Conservation (phyloP, 2,113 vertebrate species). For the Ciconia stormi region DNA sequence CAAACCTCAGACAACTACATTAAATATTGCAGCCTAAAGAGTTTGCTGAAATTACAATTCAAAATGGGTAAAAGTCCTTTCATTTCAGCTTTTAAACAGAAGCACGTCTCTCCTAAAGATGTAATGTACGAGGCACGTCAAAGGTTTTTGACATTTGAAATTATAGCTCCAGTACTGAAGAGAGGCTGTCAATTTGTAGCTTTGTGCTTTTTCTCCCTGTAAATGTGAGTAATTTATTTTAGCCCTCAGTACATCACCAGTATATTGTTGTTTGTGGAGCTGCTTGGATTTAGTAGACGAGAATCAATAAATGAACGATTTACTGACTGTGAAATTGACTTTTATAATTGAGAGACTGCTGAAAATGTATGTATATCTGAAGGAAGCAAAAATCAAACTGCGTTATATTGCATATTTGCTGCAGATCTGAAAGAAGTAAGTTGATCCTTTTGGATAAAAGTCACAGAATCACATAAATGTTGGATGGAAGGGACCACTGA, state of each 20-base stretch:
- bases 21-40: neutral
- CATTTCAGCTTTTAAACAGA: constrained; percentile 2
- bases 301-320: constrained; percentile 39
- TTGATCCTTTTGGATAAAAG: neutral
- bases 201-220: neutral
- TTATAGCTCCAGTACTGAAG: neutral
- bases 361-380: neutral
- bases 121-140: neutral
- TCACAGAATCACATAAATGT: neutral
- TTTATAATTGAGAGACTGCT: constrained; percentile 7
- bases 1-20: neutral
- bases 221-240: constrained; percentile 23
- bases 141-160: constrained; percentile 29
- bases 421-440: neutral
- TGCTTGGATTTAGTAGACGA: neutral
- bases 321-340: constrained; percentile 27
- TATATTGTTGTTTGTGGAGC: neutral
- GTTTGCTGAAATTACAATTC: constrained; percentile 4
- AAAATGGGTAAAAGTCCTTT: constrained; percentile 4
- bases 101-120: neutral
- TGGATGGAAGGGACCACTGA: neutral
- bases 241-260: neutral
- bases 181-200: neutral
- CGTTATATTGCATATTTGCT: neutral
- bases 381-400: neutral